Evolutionary conservation across 2,888 invertebrate species (phyloP), one percentile per base, ranked within the genome.

Genomic region (Latrodectus elegans): DNA sequence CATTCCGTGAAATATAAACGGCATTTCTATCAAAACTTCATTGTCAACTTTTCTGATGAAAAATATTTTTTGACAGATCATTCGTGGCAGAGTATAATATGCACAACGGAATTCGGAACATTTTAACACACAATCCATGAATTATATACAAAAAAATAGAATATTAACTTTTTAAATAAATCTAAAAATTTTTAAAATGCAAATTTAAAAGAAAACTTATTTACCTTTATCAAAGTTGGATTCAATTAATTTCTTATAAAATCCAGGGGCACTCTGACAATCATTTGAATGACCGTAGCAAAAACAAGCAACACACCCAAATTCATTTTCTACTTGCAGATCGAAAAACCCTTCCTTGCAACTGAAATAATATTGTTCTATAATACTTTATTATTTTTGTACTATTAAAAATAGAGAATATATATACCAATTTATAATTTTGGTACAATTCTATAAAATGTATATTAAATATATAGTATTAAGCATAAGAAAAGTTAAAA

Each of bases 271-370:
- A 0, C 97, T 95, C 90, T 94, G 94, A 92, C 99, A 99, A 90
- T 97, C 95, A 0, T 98, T 97, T 0, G 99, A 97, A 92, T 99
- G 99, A 0, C 99, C 99, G 92, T 97, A 99, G 92, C 99, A 99
- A 94, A 99, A 99, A 92, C 99, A 99, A 0, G 99, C 97, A 0
- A 98, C 97, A 92, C 99, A 99, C 1, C 99, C 99, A 91, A 97
- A 98, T 89, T 96, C 96, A 92, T 99, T 98, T 8, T 94, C 94
- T 53, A 94, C 90, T 90, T 97, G 96, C 90, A 99, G 92, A 91
- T 97, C 97, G 93, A 98, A 98, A 93, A 94, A 97, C 26, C 97
- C 98, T 0, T 98, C 98, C 91, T 98, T 98, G 93, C 99, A 99
- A 90, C 95, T 95, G 91, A 15, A 67, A 38, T 38, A 38, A 38